Evolutionary conservation across 1,140 invertebrate species (phyloP).

Genomic region (Drosophila ironensis): DNA sequence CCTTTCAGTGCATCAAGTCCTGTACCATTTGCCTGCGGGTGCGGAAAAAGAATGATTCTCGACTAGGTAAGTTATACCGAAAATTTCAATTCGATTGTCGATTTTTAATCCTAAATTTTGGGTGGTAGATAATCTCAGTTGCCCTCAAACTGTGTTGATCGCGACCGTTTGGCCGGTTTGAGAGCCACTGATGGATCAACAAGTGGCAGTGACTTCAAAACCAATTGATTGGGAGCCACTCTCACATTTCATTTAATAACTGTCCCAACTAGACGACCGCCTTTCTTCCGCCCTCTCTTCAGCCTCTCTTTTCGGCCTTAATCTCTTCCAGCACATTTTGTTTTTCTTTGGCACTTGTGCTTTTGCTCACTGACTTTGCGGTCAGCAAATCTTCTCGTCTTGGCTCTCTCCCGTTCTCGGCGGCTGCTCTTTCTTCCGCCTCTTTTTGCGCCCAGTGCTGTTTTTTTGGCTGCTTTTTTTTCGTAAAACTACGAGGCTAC

Average conservation of each 20-base stretch:
- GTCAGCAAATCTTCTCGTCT: slow-evolving; percentile 9
- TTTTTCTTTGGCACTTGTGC: slow-evolving; percentile 21
- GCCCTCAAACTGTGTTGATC: neutral
- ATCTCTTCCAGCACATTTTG: neutral
- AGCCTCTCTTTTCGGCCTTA: neutral
- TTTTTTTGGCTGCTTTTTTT: neutral
- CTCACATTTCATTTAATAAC: slow-evolving; percentile 26
- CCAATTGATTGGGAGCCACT: neutral
- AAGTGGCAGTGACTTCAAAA: slow-evolving; percentile 5
- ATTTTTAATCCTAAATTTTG: neutral
- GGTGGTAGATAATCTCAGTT: neutral
- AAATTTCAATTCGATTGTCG: neutral
- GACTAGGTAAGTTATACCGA: slow-evolving; percentile 90
- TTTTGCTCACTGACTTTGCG: slow-evolving; percentile 37
- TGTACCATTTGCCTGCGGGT: slow-evolving; percentile 96
- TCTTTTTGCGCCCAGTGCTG: neutral
- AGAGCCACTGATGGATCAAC: slow-evolving; percentile 7
- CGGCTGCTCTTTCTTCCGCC: neutral
- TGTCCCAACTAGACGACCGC: slow-evolving; percentile 11
- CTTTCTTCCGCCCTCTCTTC: neutral
- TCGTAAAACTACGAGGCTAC: neutral
- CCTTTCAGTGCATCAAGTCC: slow-evolving; percentile 94
- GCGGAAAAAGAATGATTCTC: slow-evolving; percentile 91
- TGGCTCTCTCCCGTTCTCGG: slow-evolving; percentile 1
- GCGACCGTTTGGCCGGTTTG: slow-evolving; percentile 14